phyloP scores from a whole-genome alignment of 2,797 vertebrate genomes.

The Eulemur coronatus region DNA sequence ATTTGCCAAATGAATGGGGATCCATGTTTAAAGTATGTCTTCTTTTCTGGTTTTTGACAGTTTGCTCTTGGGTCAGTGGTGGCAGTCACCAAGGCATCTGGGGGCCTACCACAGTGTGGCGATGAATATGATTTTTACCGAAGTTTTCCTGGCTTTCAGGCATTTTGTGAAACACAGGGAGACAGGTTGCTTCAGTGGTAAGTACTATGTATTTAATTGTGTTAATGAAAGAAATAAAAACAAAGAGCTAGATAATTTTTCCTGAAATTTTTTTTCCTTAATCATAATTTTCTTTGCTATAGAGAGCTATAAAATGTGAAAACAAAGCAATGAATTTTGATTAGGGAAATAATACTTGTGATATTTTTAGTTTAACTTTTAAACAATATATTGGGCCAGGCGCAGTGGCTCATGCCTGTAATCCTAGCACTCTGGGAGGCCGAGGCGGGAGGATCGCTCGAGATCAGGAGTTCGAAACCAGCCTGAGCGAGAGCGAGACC shows the following conservation, averaged over 20 bases:
- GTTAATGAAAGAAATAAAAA: fast-evolving
- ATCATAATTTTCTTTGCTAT: neutral
- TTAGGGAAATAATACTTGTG: neutral
- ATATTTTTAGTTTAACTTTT: slow-evolving; percentile 30
- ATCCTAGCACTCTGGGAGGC: too few species aligned
- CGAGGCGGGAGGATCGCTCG: too few species aligned
- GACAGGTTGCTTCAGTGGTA: slow-evolving; percentile 92
- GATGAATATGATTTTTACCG: slow-evolving; percentile 97
- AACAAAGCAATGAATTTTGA: neutral
- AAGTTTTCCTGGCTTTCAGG: slow-evolving; percentile 94
- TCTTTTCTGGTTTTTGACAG: slow-evolving; percentile 80
- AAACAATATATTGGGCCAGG: too few species aligned
- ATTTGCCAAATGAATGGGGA: neutral
- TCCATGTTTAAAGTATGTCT: neutral
- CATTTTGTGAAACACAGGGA: slow-evolving; percentile 92
- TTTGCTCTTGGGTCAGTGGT: slow-evolving; percentile 92
- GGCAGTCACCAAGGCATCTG: slow-evolving; percentile 93
- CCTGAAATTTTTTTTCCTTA: neutral
- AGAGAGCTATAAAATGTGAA: neutral
- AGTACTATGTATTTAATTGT: slow-evolving; percentile 56
- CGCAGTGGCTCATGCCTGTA: too few species aligned
- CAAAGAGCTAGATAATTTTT: neutral
- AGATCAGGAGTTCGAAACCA: too few species aligned
- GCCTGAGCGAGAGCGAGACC: too few species aligned
- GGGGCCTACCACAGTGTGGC: slow-evolving; percentile 91